A percentile compares a stretch with the other conserved stretches of the same genome.
phyloP scores from a whole-genome alignment of 2,888 invertebrate genomes.

The Phyto melanocephala region DNA sequence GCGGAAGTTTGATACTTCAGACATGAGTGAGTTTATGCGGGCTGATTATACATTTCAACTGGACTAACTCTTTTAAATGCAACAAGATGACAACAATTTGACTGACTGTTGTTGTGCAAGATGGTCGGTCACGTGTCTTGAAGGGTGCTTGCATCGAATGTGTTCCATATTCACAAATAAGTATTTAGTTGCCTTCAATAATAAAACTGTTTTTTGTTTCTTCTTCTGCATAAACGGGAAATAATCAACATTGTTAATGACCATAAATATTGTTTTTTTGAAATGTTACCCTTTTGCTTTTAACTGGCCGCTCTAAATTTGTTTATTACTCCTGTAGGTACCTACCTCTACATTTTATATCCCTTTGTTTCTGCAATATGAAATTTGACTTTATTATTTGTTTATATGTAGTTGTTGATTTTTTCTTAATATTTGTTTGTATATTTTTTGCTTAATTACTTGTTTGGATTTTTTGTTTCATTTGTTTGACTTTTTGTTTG shows the following conservation, averaged over 20 bases:
- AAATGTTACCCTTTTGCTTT: slow-evolving; percentile 40
- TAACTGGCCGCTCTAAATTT: slow-evolving; percentile 21
- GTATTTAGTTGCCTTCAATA: slow-evolving; percentile 12
- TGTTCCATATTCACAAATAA: slow-evolving; percentile 1
- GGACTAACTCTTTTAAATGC: not conserved
- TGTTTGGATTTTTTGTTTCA: slow-evolving; percentile 65
- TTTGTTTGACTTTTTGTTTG: slow-evolving; percentile 61
- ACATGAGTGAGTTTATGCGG: slow-evolving; percentile 65
- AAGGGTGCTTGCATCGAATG: slow-evolving; percentile 19
- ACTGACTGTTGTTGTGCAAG: slow-evolving; percentile 54
- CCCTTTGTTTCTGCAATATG: not conserved
- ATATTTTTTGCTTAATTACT: slow-evolving; percentile 73
- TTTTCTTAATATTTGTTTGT: slow-evolving; percentile 19
- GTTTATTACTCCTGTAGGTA: slow-evolving; percentile 42
- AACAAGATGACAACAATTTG: slow-evolving; percentile 62
- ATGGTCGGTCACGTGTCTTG: slow-evolving; percentile 66
- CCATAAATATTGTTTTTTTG: slow-evolving; percentile 57
- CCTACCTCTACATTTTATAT: slow-evolving; percentile 12
- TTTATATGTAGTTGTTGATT: slow-evolving; percentile 11
- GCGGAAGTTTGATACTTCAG: slow-evolving; percentile 65
- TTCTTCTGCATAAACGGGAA: slow-evolving; percentile 36
- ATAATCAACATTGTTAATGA: slow-evolving; percentile 62
- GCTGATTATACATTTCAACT: slow-evolving; percentile 57
- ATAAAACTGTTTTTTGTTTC: slow-evolving; percentile 38
- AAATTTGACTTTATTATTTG: slow-evolving; percentile 58